Base-by-base conservation (phyloP, 2,113 vertebrate genomes). In the Ascaphus truei region DNA sequence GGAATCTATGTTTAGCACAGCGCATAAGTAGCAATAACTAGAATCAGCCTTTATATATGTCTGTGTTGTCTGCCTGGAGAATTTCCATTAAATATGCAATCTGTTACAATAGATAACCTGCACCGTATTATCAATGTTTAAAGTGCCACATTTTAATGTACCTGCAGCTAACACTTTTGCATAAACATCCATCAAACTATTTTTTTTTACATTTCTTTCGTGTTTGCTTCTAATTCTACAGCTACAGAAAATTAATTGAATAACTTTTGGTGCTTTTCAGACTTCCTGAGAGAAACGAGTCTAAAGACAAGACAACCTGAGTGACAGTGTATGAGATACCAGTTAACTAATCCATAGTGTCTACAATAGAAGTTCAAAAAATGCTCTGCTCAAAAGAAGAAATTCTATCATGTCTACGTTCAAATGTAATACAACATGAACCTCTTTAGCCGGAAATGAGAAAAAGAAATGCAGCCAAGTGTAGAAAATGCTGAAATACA, bases 361-460 rank as follows among this genome's bases (percentile, higher is more conserved):
- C 76, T 81, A 75, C 82, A 76, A 82, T 78, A 20, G 63, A 76
- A 82, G 73, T 80, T 80, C 80, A 72, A 82, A 77, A 79, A 82
- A 85, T 60, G 65, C 62, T 77, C 69, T 77, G 77, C 78, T 77
- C 69, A 79, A 77, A 81, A 76, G 77, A 80, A 72, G 75, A 81
- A 83, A 55, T 77, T 75, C 81, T 71, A 83, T 81, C 80, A 80
- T 72, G 75, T 77, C 81, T 80, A 77, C 75, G 75, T 77, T 82
- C 73, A 80, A 78, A 78, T 81, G 84, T 83, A 82, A 81, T 82
- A 73, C 69, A 79, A 76, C 11, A 62, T 72, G 74, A 86, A 79
- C 71, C 67, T 77, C 0, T 81, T 79, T 78, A 72, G 73, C 68
- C 83, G 79, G 79, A 85, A 83, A 84, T 82, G 79, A 85, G 36